These are phyloP conservation scores for Lophotis ruficrista DNA, from an alignment of 2,113 vertebrate genomes.

Conservation along the genomic window DNA sequence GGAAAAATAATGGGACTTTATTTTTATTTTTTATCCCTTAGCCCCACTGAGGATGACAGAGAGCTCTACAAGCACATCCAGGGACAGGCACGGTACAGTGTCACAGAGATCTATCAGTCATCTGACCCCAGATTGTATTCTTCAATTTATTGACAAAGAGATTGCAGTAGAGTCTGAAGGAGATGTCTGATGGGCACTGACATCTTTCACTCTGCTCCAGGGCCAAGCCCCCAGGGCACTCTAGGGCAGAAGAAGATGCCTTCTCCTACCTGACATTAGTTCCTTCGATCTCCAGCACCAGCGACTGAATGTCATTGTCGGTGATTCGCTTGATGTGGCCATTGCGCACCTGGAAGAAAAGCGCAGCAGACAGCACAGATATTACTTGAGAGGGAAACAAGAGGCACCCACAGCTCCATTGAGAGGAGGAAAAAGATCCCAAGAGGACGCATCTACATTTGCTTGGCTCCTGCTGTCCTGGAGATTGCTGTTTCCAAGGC, in stretches of 20 bases:
- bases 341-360: constrained; percentile 85
- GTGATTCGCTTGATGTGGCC: constrained; percentile 95
- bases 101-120: background rate
- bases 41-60: background rate
- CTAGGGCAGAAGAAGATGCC: background rate
- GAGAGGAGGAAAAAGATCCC: background rate
- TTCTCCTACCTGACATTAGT: constrained; percentile 89
- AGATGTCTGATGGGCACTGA: background rate
- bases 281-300: constrained; percentile 93
- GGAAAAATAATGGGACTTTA: background rate
- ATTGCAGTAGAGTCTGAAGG: background rate
- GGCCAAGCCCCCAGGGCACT: background rate
- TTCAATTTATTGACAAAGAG: background rate
- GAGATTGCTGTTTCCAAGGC: background rate
- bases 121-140: background rate
- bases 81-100: background rate
- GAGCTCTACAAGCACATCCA: background rate
- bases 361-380: background rate
- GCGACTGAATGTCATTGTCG: constrained; percentile 94
- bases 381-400: background rate
- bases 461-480: background rate
- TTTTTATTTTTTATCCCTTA: background rate
- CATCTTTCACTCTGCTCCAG: background rate
- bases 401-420: background rate
- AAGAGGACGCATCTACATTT: background rate